These are phyloP conservation scores for Asteroscopus sphinx DNA, from an alignment of 2,888 invertebrate species.

Conservation along the genomic window DNA sequence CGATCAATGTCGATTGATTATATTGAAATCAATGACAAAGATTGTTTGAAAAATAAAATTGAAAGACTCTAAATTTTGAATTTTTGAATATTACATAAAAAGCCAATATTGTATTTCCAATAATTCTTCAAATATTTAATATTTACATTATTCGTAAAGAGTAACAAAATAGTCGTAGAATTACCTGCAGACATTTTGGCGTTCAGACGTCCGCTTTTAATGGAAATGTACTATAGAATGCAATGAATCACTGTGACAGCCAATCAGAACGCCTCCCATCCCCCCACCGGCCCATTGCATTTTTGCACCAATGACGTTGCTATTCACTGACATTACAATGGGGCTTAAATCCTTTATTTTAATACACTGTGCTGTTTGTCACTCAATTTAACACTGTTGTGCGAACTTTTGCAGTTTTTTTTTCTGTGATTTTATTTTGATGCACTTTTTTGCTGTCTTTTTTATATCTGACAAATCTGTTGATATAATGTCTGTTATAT, in stretches of 20 bases:
- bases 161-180: constrained; percentile 39
- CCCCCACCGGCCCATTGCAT: constrained; percentile 85
- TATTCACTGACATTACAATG: constrained; percentile 79
- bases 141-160: constrained; percentile 7
- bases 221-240: constrained; percentile 67
- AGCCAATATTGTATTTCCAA: constrained; percentile 50
- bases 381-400: constrained; percentile 33
- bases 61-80: constrained; percentile 28
- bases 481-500: constrained; percentile 1
- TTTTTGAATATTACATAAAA: constrained; percentile 14
- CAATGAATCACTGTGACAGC: constrained; percentile 68
- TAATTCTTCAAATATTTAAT: constrained; percentile 23
- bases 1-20: constrained; percentile 38
- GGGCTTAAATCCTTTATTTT: constrained; percentile 50
- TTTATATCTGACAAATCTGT: not conserved
- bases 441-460: constrained; percentile 25
- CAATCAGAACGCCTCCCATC: constrained; percentile 65
- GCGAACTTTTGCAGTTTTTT: constrained; percentile 1
- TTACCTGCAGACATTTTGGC: constrained; percentile 86
- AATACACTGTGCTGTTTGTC: constrained; percentile 49
- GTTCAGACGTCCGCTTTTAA: constrained; percentile 64
- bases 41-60: constrained; percentile 21
- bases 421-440: constrained; percentile 3
- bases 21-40: constrained; percentile 31
- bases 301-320: constrained; percentile 74